Percentiles rank a stretch among this genome's conserved stretches.
Evolutionary conservation across 2,797 vertebrate species (phyloP).

Genomic region (Columba guinea): DNA sequence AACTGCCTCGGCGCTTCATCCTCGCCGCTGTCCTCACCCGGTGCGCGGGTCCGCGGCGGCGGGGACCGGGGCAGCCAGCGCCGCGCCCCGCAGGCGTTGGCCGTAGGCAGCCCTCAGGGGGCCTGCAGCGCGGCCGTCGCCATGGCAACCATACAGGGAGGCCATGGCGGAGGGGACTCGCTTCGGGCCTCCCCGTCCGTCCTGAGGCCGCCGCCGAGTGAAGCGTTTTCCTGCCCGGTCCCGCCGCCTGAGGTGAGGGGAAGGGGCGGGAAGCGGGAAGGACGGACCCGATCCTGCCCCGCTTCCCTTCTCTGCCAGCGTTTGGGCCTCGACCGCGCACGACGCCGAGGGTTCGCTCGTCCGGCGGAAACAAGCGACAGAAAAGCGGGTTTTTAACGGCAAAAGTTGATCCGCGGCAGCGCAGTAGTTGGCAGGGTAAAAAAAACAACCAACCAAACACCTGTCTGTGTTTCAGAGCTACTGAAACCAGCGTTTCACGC

Average conservation of each 20-base stretch:
- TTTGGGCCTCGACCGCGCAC: background rate
- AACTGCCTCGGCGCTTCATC: fast-evolving
- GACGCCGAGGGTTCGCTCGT: too few species aligned
- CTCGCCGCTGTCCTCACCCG: background rate
- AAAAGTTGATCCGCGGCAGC: background rate
- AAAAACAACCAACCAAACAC: fast-evolving
- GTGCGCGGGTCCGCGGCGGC: background rate
- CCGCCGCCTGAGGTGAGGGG: background rate
- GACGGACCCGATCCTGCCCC: fast-evolving
- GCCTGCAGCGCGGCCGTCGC: background rate
- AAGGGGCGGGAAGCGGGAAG: background rate
- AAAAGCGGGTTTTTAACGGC: background rate
- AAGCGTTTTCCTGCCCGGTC: too few species aligned
- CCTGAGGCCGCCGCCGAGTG: background rate
- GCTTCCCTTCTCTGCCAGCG: fast-evolving
- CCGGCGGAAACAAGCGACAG: background rate
- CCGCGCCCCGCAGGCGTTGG: fast-evolving
- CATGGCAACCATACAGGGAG: background rate
- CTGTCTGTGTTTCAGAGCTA: background rate
- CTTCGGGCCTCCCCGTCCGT: background rate
- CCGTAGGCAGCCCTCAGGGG: fast-evolving
- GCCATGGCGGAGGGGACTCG: fast-evolving
- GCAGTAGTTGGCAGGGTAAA: background rate
- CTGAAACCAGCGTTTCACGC: too few species aligned
- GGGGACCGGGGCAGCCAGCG: fast-evolving